Evolutionary conservation across 2,113 vertebrate species (phyloP).

Genomic region (Toxotes jaculatrix): DNA sequence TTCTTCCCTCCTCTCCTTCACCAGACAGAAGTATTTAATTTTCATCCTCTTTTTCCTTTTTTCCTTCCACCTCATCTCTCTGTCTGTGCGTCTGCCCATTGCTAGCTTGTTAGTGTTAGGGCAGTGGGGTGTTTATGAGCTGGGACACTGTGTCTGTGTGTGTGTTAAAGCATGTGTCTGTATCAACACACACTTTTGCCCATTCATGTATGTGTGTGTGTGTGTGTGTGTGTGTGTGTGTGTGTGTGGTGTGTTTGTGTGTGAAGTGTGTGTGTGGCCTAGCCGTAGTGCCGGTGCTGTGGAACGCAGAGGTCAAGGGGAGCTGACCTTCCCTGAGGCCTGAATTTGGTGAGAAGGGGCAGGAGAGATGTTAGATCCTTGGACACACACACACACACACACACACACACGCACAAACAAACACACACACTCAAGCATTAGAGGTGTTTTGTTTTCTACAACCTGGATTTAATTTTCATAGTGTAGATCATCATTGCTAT

Average conservation of each 20-base stretch:
- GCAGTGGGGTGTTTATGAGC: slow-evolving; percentile 50
- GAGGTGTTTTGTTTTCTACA: neutral
- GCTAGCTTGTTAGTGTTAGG: slow-evolving; percentile 14
- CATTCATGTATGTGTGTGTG: slow-evolving; percentile 1
- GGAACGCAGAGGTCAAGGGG: slow-evolving; percentile 83
- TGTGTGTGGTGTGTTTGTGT: slow-evolving; percentile 44
- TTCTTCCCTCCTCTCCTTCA: neutral
- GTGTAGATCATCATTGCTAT: neutral
- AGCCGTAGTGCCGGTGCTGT: slow-evolving; percentile 60
- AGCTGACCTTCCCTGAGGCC: slow-evolving; percentile 78
- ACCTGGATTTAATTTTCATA: neutral
- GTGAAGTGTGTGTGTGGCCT: slow-evolving; percentile 59
- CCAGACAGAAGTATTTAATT: neutral
- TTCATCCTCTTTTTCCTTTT: neutral
- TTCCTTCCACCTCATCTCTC: neutral
- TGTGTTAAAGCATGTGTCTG: neutral
- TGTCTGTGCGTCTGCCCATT: neutral
- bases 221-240: too few species aligned
- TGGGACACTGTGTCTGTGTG: slow-evolving; percentile 10
- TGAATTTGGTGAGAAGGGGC: slow-evolving; percentile 64
- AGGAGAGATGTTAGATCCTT: slow-evolving; percentile 42
- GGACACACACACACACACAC: slow-evolving; percentile 35
- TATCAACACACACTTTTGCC: neutral
- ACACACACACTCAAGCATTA: slow-evolving; percentile 6
- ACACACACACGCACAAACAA: slow-evolving; percentile 13